Evolutionary conservation across 2,113 vertebrate species (phyloP).

Genomic region (Percopsis transmontana): DNA sequence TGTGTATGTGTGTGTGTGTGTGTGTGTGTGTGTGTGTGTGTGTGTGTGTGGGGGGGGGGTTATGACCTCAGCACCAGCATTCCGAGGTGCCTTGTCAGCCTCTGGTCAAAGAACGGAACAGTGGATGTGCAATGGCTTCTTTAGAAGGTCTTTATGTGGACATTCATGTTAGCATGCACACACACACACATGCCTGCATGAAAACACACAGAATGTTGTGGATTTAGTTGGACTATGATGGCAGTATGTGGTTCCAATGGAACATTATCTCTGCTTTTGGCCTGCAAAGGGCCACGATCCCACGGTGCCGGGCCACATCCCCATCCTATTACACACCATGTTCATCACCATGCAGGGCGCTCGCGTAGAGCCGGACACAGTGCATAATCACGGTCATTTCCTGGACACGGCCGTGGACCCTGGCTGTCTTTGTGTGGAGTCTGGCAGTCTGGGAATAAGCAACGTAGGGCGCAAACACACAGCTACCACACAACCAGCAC

Average conservation of each 20-base stretch:
- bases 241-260: neutral
- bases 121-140: no score
- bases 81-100: no score
- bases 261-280: neutral
- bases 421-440: conserved; percentile 63
- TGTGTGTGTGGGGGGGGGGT: no score
- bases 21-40: no score
- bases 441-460: conserved; percentile 67
- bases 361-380: conserved; percentile 47
- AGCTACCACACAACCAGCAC: conserved; percentile 32
- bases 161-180: neutral
- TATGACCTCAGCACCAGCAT: no score
- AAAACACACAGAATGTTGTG: neutral
- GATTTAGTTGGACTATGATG: no score
- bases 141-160: no score
- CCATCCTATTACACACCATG: conserved; percentile 54
- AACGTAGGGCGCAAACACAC: conserved; percentile 56
- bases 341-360: conserved; percentile 56
- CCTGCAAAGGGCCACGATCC: neutral
- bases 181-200: neutral
- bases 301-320: conserved; percentile 26
- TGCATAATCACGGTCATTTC: conserved; percentile 68
- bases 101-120: no score
- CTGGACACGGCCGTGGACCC: conserved; percentile 48
- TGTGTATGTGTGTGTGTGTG: no score